Percentiles rank a stretch among this genome's conserved stretches.
phyloP scores from a whole-genome alignment of 64 coral and sea anemone species.

The Platygyra sinensis region DNA sequence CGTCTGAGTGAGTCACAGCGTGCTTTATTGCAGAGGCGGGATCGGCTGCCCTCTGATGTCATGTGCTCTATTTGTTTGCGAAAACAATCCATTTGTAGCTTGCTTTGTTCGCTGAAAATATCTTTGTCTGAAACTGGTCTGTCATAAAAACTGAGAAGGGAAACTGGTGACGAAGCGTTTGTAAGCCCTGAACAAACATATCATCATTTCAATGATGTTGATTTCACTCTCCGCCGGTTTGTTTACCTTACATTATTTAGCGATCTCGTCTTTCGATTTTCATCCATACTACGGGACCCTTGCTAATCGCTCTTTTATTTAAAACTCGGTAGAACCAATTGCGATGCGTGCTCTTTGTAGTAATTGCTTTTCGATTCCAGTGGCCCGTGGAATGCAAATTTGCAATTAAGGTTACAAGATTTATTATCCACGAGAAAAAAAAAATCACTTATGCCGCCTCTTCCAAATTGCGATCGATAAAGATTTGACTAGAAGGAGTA shows the following conservation, averaged over 20 bases:
- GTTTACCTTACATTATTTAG: slow-evolving; percentile 20
- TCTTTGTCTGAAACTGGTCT: neutral
- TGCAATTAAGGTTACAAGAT: neutral
- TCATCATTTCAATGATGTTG: neutral
- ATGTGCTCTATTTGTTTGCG: neutral
- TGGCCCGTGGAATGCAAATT: slow-evolving; percentile 41
- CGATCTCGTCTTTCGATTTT: slow-evolving; percentile 2
- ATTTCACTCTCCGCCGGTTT: slow-evolving; percentile 28
- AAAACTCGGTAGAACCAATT: slow-evolving; percentile 15
- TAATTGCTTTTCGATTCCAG: slow-evolving; percentile 5
- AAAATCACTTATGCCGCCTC: neutral
- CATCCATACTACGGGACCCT: neutral
- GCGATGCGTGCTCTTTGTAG: neutral
- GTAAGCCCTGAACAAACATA: slow-evolving; percentile 18
- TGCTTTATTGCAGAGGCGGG: neutral
- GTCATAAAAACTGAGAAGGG: neutral
- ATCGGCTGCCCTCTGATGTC: slow-evolving; percentile 6
- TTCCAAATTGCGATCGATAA: neutral
- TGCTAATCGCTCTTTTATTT: slow-evolving; percentile 15
- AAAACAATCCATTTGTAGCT: neutral
- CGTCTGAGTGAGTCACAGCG: neutral
- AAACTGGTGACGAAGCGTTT: neutral
- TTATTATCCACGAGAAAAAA: neutral
- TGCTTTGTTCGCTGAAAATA: neutral
- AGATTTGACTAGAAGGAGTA: neutral